Base-by-base conservation (phyloP, 2,888 invertebrate genomes). In the Dicranocentrus wangi region DNA sequence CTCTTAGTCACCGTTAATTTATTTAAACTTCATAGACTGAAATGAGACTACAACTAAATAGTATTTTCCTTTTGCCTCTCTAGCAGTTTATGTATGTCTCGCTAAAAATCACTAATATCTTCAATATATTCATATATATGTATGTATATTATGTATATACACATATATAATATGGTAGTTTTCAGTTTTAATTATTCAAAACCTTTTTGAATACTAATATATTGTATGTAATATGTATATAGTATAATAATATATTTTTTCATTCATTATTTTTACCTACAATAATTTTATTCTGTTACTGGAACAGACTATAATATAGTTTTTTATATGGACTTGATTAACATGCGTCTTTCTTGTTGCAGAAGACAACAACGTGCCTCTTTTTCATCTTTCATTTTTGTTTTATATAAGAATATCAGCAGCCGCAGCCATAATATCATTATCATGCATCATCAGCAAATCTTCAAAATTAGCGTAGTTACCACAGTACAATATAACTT, bases 331-430 rank as follows among this genome's bases (percentile, higher is more conserved):
- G 83, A 83, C 83, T 83, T 83, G 80, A 81, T 83, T 78, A 81
- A 77, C 83, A 81, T 83, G 83, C 83, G 83, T 83, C 83, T 83
- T 83, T 83, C 83, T 83, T 83, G 83, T 83, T 81, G 70, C 71
- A 80, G 71, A 80, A 80, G 71, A 71, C 80, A 80, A 80, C 80
- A 55, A 73, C 80, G 80, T 80, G 80, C 53, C 66, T 80, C 79
- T 79, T 77, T n/a, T 77, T 60, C 71, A 80, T 73, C 73, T 65
- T 71, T 73, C 80, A 21, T 27, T 71, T 72, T 60, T 71, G 61
- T 81, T 68, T 77, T 66, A 69, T 79, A 73, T 81, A 76, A 81
- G 75, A 76, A 71, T 81, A 55, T 80, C 73, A 58, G 61, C 68
- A 72, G 65, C 73, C 68, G 65, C 58, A 72, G 71, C 63, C 70